Evolutionary conservation across 2,113 vertebrate genomes (phyloP).

Genomic region (Lagopus leucura): DNA sequence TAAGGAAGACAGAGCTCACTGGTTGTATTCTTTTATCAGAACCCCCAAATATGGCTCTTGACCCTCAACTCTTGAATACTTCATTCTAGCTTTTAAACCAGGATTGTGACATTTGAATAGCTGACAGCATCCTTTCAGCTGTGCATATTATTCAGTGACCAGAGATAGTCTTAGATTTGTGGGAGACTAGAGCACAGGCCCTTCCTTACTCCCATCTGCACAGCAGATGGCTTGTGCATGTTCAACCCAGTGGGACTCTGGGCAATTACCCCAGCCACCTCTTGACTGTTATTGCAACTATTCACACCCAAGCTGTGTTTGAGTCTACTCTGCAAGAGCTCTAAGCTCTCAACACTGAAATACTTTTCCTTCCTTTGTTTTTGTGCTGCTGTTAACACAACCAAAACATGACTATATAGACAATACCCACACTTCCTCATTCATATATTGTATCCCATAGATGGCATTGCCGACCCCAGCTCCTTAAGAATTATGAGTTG

Average conservation of each 20-base stretch:
- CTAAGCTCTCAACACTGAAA: background rate
- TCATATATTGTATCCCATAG: background rate
- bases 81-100: background rate
- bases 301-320: background rate
- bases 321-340: background rate
- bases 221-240: conserved; percentile 18
- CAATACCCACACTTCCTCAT: fast-evolving
- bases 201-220: conserved; percentile 12
- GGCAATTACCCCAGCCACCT: background rate
- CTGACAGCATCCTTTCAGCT: background rate
- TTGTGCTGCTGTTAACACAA: background rate
- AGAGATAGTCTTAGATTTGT: background rate
- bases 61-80: background rate
- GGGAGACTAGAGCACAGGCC: background rate
- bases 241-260: conserved; percentile 5
- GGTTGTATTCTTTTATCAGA: background rate
- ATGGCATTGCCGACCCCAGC: background rate
- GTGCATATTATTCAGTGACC: background rate
- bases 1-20: background rate
- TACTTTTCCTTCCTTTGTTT: background rate
- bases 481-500: background rate
- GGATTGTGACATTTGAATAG: background rate
- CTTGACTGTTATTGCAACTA: background rate
- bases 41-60: background rate
- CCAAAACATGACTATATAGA: background rate